Evolutionary conservation across 2,888 invertebrate species (phyloP).

Genomic region (Chymomyza amoena): DNA sequence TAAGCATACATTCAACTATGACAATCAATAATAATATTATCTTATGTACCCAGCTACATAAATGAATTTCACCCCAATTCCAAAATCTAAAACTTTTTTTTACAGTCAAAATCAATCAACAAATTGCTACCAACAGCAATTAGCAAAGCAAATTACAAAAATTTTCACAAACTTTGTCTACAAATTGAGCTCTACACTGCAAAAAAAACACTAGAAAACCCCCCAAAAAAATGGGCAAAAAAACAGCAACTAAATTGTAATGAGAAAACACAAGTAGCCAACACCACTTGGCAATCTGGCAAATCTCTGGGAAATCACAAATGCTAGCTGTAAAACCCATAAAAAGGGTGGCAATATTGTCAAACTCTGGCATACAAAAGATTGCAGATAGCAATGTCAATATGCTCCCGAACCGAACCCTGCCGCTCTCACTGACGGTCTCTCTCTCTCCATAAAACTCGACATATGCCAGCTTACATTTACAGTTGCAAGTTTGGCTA

Average conservation of each 20-base stretch:
- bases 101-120: constrained; percentile 51
- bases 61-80: too few relatives aligned
- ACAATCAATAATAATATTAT: too few relatives aligned
- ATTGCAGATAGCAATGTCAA: constrained; percentile 45
- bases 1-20: too few relatives aligned
- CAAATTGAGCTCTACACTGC: constrained; percentile 41
- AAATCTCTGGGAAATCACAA: constrained; percentile 14
- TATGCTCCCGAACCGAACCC: constrained; percentile 11
- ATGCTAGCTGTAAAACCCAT: constrained; percentile 25
- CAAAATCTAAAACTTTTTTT: constrained; percentile 14
- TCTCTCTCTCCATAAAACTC: neutral
- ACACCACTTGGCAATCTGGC: neutral
- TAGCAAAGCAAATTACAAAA: constrained; percentile 10
- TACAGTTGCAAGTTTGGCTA: constrained; percentile 39
- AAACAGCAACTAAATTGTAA: neutral
- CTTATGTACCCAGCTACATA: too few relatives aligned
- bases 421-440: neutral
- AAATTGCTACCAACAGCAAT: constrained; percentile 39
- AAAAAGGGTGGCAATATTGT: constrained; percentile 62
- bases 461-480: constrained; percentile 40
- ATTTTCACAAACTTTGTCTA: constrained; percentile 46
- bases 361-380: constrained; percentile 57
- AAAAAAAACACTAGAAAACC: neutral
- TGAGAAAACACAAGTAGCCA: neutral
- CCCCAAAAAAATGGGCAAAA: neutral